A percentile compares a stretch with the other conserved stretches of the same genome.
phyloP scores from a whole-genome alignment of 2,113 vertebrate genomes.

The Equus quagga region DNA sequence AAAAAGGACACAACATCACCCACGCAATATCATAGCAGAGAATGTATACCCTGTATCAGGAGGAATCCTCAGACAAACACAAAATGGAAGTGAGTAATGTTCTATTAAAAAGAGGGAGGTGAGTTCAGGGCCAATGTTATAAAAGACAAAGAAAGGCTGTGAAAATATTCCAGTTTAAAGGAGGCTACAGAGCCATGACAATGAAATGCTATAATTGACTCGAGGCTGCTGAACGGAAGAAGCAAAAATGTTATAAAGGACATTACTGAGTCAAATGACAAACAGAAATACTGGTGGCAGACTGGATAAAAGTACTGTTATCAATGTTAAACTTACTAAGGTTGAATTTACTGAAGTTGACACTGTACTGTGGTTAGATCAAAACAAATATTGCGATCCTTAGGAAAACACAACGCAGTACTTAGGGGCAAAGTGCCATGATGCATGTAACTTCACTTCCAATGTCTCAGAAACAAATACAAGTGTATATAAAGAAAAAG shows the following conservation, averaged over 20 bases:
- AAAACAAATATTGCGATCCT: neutral
- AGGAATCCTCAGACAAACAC: conserved; percentile 21
- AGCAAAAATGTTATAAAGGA: neutral
- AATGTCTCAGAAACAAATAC: conserved; percentile 28
- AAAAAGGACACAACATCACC: neutral
- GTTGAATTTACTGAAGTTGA: conserved; percentile 35
- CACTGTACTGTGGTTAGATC: neutral
- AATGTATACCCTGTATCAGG: neutral
- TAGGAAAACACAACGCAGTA: neutral
- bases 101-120: neutral
- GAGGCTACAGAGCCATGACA: neutral
- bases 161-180: conserved; percentile 31
- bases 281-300: neutral
- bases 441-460: neutral
- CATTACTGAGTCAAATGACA: conserved; percentile 1
- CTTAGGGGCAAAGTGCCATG: neutral
- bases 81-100: conserved; percentile 7
- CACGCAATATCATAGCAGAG: neutral
- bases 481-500: neutral
- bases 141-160: conserved; percentile 26
- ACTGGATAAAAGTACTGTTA: neutral
- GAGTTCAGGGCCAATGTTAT: neutral
- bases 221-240: neutral
- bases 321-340: neutral
- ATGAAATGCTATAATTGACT: conserved; percentile 14